Conservation (phyloP, 2,797 vertebrate genomes). For the Phaenicophaeus curvirostris region DNA sequence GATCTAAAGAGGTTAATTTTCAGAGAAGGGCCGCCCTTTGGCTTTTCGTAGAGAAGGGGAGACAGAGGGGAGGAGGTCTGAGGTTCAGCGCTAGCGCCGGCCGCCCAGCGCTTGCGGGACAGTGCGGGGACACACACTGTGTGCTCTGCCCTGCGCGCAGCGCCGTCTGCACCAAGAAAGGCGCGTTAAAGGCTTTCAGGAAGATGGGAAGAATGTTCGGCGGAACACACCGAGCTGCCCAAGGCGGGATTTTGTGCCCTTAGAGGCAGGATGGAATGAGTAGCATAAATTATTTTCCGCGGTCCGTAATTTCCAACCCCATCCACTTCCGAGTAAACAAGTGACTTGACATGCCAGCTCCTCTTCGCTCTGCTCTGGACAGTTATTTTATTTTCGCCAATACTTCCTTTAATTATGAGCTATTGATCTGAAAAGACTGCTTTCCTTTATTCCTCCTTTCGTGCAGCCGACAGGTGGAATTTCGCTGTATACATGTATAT, state of each 20-base stretch:
- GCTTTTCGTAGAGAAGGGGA: not conserved
- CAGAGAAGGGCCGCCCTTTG: not conserved
- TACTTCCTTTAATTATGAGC: not conserved
- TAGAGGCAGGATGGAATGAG: not conserved
- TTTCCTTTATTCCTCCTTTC: not conserved
- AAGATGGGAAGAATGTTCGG: not conserved
- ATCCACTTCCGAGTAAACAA: not conserved
- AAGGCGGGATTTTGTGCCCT: not conserved
- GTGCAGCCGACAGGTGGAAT: constrained; percentile 28
- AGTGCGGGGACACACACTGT: no score
- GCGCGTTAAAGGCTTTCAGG: not conserved
- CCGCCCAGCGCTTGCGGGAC: not conserved
- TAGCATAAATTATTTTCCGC: not conserved
- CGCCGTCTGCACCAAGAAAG: not conserved
- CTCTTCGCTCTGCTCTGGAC: not conserved
- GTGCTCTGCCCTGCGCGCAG: not conserved
- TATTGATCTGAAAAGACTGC: not conserved
- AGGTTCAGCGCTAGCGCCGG: not conserved
- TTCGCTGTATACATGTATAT: not conserved
- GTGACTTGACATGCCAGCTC: not conserved
- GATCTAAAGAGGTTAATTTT: constrained; percentile 42
- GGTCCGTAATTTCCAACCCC: not conserved
- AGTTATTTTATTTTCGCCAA: not conserved
- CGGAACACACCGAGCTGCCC: not conserved
- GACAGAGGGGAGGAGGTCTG: not conserved